Base-by-base conservation (phyloP, 1,140 invertebrate species). In the Atta colombica region DNA sequence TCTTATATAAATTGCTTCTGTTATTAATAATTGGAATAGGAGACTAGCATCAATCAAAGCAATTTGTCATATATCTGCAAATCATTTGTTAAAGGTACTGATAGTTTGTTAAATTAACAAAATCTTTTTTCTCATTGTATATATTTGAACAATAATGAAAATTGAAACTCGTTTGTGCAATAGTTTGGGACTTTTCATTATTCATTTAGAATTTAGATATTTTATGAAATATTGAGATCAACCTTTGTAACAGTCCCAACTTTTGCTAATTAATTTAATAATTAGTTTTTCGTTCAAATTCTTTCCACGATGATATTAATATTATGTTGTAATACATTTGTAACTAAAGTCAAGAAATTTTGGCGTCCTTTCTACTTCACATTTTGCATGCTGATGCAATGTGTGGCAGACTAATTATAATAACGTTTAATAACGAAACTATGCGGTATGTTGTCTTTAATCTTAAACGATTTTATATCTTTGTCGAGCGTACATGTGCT, bases 391-490 rank as follows among this genome's bases (percentile, higher is more conserved):
- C 21, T 10, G 35, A 82, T 16, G 12, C 72, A 74, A 72, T 21
- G 28, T 10, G 45, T 10, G 25, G 45, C 39, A 49, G 28, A n/a
- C 18, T 75, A 84, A 72, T 82, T 72, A 61, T 71, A 71, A 72
- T 74, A 60, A 63, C 53, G 12, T 61, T 87, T 85, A 85, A 84
- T 82, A 66, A 87, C 12, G 71, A 58, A 12, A 58, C 68, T 78
- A 85, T 49, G 61, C 86, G 84, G 85, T 35, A 35, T 0, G 31
- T 87, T 85, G 71, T 86, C 82, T 87, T 74, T 66, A 77, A 86
- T 87, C 87, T 90, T 82, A 28, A 90, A 81, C 65, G 72, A 81
- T 35, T 60, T 71, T 87, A 87, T 69, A 86, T 87, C 77, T 35
- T 12, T 28, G 45, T 65, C 66, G 39, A 55, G 49, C 25, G 58